Base-by-base conservation (phyloP, 2,888 invertebrate species). In the Anthoptus insignis region DNA sequence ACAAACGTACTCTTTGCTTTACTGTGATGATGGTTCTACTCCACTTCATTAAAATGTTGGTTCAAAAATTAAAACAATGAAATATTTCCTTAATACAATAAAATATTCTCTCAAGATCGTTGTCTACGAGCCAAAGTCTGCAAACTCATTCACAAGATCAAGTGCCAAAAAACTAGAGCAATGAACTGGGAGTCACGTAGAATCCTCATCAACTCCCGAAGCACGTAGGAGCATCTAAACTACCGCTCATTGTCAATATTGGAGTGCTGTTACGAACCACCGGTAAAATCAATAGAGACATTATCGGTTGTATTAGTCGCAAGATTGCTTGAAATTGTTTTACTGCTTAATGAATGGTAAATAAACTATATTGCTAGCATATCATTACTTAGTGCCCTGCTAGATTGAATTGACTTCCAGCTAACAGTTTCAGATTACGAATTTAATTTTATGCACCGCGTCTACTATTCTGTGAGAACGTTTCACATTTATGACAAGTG, bases 231-330 rank as follows among this genome's bases (percentile, higher is more conserved):
- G 83, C 88, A 81, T 88, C 92, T 90, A 91, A 92, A 91, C 91
- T 91, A 89, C 91, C 89, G 88, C 90, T 91, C 88, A 91, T 91
- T 91, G 91, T 91, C 91, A 91, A 91, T 91, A 92, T 89, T 88
- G 86, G 84, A 87, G 88, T 82, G 80, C 78, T 84, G 83, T 81
- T 86, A 84, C 80, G 80, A 87, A 84, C 86, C 86, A 85, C 81
- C 85, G 84, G 83, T 82, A 87, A 85, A 89, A 91, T 89, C 91
- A 89, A 89, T 90, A 90, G 78, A 84, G 74, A 81, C 82, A 87
- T 88, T 89, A 89, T 86, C 81, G 80, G 81, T 82, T 70, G 69
- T 86, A 87, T 87, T 84, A 84, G 79, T 84, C 81, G 81, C 81
- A 86, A 83, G 82, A 86, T 84, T 79, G 80, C 76, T 76, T 71